Evolutionary conservation across 2,888 invertebrate genomes (phyloP).

Genomic region (Aethes cnicana): DNA sequence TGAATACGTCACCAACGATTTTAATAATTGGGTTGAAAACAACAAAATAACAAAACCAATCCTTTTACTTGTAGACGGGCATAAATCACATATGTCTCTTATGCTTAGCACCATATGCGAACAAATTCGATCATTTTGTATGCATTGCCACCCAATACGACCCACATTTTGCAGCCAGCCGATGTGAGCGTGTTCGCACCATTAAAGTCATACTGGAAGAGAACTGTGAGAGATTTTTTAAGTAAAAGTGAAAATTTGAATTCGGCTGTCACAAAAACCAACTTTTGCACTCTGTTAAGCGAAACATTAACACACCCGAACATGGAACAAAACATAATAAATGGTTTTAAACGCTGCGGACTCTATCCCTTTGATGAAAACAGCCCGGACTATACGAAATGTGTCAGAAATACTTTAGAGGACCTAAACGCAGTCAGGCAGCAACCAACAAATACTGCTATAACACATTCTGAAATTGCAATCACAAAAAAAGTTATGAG

Average conservation of each 20-base stretch:
- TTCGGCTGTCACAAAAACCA: not conserved
- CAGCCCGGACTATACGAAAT: constrained; percentile 34
- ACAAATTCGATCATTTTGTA: constrained; percentile 34
- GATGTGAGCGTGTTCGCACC: constrained; percentile 31
- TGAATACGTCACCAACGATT: constrained; percentile 4
- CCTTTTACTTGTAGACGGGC: constrained; percentile 34
- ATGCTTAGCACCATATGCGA: constrained; percentile 8
- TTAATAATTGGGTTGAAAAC: constrained; percentile 16
- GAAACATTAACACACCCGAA: constrained; percentile 21
- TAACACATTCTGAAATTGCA: constrained; percentile 27
- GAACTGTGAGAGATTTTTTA: not conserved
- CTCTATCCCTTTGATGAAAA: constrained; percentile 38
- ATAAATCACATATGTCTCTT: constrained; percentile 32
- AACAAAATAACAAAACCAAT: constrained; percentile 29
- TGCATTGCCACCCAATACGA: constrained; percentile 41
- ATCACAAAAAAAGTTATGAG: constrained; percentile 33
- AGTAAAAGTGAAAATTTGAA: constrained; percentile 8
- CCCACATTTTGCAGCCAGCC: constrained; percentile 41
- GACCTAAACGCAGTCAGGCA: constrained; percentile 12
- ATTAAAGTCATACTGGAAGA: constrained; percentile 5
- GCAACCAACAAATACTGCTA: constrained; percentile 18
- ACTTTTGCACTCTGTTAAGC: constrained; percentile 19
- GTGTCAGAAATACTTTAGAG: constrained; percentile 34
- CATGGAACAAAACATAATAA: constrained; percentile 31
- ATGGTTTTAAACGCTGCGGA: constrained; percentile 36